Evolutionary conservation across 2,888 invertebrate genomes (phyloP), one percentile per base, ranked within the genome.

Genomic region (Ophion ellenae): DNA sequence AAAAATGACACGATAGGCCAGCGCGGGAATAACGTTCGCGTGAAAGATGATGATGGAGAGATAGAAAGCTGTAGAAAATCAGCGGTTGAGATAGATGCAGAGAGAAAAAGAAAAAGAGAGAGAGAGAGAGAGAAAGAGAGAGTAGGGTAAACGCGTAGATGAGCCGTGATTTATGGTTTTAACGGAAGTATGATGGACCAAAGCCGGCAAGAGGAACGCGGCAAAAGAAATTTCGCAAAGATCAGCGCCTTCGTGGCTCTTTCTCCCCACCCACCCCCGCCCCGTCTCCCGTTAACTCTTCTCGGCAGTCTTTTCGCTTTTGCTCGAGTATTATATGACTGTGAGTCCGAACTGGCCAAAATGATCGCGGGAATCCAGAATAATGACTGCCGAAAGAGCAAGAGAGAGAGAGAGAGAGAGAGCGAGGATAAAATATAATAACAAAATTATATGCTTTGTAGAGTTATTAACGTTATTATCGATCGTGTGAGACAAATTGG

Each of bases 171-270:
- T 85, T 82, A 85, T 85, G 81, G 77, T 81, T 85, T 84, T 66
- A 63, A 74, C 63, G 45, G 20, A 84, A 67, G 75, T 53, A 53
- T 53, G 53, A 53, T 53, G 53, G 53, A 53, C 53, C 17, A 17
- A 53, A 53, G 53, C 53, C 53, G 53, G 53, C 53, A 64, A 75
- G 53, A 36, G 64, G 57, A 20, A 17, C n/a, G 78, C 63, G 74
- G 81, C 59, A 32, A 77, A 90, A 90, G 88, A 91, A 91, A 92
- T 91, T 93, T 92, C 89, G 57, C 36, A 45, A 85, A 85, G 78
- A 78, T 59, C 57, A 66, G 66, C 67, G 57, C 59, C 73, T 84
- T 81, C 77, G 40, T 61, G 57, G 53, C 53, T 53, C 17, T 69
- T 63, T 73, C 66, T 71, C 70, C 45, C 24, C 40, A n/a, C 53